A percentile compares a stretch with the other conserved stretches of the same genome.
Conservation (phyloP, 2,888 invertebrate species). For the Heteromyza rotundicornis region DNA sequence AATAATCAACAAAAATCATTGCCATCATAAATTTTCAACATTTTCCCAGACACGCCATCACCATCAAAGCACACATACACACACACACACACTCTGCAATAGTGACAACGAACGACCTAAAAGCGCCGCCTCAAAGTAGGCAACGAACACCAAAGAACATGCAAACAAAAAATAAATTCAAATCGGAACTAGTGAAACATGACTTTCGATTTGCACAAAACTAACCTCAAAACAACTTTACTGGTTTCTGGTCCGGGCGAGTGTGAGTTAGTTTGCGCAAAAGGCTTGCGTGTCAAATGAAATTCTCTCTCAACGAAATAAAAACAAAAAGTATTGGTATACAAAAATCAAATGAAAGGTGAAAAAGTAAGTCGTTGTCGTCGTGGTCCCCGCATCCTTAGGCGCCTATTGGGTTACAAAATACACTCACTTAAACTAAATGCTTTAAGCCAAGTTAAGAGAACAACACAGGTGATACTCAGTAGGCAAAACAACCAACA, state of each 20-base stretch:
- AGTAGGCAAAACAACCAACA: too few species aligned
- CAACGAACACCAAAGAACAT: slow-evolving; percentile 10
- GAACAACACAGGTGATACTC: too few species aligned
- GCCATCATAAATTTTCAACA: slow-evolving; percentile 46
- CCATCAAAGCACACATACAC: slow-evolving; percentile 21
- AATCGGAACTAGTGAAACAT: slow-evolving; percentile 8
- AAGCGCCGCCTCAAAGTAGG: background rate
- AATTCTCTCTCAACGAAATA: background rate
- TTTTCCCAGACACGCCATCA: slow-evolving; percentile 22
- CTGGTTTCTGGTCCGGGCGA: too few species aligned
- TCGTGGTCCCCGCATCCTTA: too few species aligned
- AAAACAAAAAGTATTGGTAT: too few species aligned
- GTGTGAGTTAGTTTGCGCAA: too few species aligned
- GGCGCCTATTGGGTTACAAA: background rate
- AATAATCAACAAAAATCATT: slow-evolving; percentile 36
- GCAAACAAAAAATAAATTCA: slow-evolving; percentile 5
- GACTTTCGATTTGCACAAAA: slow-evolving; percentile 6
- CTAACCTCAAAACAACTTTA: background rate
- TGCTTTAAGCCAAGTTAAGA: background rate
- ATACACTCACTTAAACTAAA: background rate
- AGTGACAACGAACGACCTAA: too few species aligned
- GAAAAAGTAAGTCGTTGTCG: slow-evolving; percentile 7
- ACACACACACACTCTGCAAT: too few species aligned
- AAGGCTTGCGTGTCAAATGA: slow-evolving; percentile 11
- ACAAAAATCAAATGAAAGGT: slow-evolving; percentile 8